Conservation (phyloP, 2,888 invertebrate species). For the Apamea epomidion region DNA sequence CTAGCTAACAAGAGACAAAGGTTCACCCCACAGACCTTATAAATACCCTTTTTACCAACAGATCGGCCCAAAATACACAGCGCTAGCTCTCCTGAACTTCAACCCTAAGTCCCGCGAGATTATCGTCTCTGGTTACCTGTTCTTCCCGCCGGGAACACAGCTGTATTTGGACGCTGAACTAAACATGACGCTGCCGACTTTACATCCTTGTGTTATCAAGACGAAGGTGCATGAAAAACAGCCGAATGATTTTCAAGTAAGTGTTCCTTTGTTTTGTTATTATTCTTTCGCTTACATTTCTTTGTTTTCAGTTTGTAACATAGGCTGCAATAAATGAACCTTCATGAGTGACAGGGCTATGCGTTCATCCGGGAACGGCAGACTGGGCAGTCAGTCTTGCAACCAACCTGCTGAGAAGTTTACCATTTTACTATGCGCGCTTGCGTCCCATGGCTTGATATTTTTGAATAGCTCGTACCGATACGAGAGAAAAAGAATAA, state of each 20-base stretch:
- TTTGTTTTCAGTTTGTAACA: not conserved
- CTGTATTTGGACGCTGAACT: conserved; percentile 93
- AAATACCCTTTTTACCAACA: conserved; percentile 64
- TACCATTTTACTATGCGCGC: too few relatives aligned
- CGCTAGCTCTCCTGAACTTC: conserved; percentile 82
- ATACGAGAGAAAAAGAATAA: too few relatives aligned
- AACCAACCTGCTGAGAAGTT: too few relatives aligned
- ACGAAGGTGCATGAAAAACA: conserved; percentile 93
- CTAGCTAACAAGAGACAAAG: not conserved
- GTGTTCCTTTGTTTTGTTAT: conserved; percentile 44
- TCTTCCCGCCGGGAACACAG: conserved; percentile 92
- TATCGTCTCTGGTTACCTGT: conserved; percentile 85
- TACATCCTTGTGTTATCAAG: conserved; percentile 92
- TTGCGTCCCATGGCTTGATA: too few relatives aligned
- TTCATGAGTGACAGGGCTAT: too few relatives aligned
- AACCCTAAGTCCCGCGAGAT: conserved; percentile 86
- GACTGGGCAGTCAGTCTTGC: too few relatives aligned
- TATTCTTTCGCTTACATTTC: too few relatives aligned
- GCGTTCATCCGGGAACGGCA: too few relatives aligned
- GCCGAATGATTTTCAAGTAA: conserved; percentile 92
- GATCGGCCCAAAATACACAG: conserved; percentile 86
- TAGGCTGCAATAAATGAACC: too few relatives aligned
- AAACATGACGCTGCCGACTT: conserved; percentile 94
- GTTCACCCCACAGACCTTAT: not conserved
- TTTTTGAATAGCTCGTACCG: too few relatives aligned